These are phyloP conservation scores for Artemia sinica DNA, from an alignment of 2,888 invertebrate species.

Conservation along the genomic window DNA sequence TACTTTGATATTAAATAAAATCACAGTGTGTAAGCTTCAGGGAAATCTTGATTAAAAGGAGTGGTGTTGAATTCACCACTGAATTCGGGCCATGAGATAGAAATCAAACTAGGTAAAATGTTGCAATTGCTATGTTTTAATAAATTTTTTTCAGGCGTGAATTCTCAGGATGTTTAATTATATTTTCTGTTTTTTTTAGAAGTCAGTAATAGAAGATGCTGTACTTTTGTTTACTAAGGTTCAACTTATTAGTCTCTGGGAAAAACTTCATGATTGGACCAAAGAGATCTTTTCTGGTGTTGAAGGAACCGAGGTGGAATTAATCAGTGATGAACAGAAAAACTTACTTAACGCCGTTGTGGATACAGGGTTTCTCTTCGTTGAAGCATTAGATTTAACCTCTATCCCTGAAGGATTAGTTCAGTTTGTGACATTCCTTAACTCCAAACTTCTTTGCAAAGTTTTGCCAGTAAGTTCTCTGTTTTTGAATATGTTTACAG, in stretches of 20 bases:
- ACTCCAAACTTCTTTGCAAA: not conserved
- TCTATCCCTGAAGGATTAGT: not conserved
- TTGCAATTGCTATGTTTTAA: too few species aligned
- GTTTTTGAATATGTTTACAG: not conserved
- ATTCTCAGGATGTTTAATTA: too few species aligned
- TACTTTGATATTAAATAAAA: too few species aligned
- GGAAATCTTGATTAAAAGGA: too few species aligned
- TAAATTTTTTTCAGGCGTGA: too few species aligned
- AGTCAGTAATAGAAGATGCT: not conserved
- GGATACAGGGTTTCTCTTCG: not conserved
- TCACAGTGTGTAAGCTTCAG: too few species aligned
- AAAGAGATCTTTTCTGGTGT: not conserved
- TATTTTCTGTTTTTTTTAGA: not conserved
- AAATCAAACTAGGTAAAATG: too few species aligned
- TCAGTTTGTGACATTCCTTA: not conserved
- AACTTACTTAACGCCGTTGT: not conserved
- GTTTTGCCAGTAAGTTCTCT: not conserved
- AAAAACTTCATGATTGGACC: not conserved
- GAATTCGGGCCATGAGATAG: too few species aligned
- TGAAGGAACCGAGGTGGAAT: not conserved
- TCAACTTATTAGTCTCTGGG: not conserved
- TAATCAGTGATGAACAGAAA: not conserved
- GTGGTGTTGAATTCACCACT: too few species aligned
- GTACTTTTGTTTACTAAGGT: not conserved
- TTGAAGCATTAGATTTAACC: not conserved